Evolutionary conservation across 1,140 invertebrate species (phyloP), one percentile per base, ranked within the genome.

Genomic region (Heliconius himera): DNA sequence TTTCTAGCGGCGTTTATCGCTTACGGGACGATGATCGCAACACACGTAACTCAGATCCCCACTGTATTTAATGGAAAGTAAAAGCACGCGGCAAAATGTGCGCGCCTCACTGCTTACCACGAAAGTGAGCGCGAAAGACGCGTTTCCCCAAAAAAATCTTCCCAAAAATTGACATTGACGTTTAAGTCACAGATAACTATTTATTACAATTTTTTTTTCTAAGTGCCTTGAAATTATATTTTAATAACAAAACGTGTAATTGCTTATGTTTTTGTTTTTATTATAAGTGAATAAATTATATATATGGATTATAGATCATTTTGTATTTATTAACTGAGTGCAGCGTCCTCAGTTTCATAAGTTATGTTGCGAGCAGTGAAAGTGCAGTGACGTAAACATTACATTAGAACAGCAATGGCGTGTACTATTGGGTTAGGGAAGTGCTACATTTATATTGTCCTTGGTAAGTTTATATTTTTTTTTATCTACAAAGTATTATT

Each of bases 361-460:
- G 91, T 90, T 88, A 86, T 91, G 89, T 90, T 90, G 81, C 78
- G 77, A 83, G 81, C 80, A 91, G 92, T 93, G 92, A 93, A 93
- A 93, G 92, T 93, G 92, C 60, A 82, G 88, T 92, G 90, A 92
- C 91, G 92, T 89, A 91, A 91, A 73, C 83, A 79, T 89, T 91
- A 92, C 88, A 90, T 91, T 92, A 90, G 88, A 90, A 87, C 78
- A 82, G 83, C 82, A 82, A 88, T 93, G 91, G 87, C 91, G 87
- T 86, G 89, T 89, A 85, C 85, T 81, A 83, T 84, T 82, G 85
- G 85, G 85, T 85, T 92, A 83, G 88, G 91, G 89, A 92, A 91
- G 85, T 90, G 85, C 84, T 85, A 88, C 82, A 84, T 87, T 82
- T 78, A 82, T 83, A 80, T 84, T 74, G 83, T 90, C 87, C 81